A percentile compares a stretch with the other conserved stretches of the same genome.
These are phyloP conservation scores for Sarcophaga rosellei DNA, from an alignment of 2,888 invertebrate species.

Conservation along the genomic window DNA sequence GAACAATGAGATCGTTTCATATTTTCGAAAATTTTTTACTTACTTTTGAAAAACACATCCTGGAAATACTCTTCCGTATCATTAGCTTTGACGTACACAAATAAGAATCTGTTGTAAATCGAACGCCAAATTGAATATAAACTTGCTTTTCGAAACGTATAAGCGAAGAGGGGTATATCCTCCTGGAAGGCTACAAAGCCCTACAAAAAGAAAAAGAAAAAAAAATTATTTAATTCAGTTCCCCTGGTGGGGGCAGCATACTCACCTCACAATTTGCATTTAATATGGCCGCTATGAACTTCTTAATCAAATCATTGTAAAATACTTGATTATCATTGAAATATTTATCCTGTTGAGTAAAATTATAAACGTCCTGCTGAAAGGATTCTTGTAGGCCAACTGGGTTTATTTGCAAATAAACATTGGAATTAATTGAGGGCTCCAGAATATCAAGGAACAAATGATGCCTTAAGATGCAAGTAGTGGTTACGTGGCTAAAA, in stretches of 20 bases:
- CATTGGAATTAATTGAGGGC: constrained; percentile 31
- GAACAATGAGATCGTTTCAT: too few species aligned
- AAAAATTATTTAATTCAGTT: not conserved
- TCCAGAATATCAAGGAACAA: constrained; percentile 52
- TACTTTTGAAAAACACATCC: constrained; percentile 73
- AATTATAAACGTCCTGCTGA: constrained; percentile 64
- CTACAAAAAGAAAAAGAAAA: constrained; percentile 29
- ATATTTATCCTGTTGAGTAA: constrained; percentile 40
- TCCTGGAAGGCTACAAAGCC: constrained; percentile 76
- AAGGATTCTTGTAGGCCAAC: constrained; percentile 50
- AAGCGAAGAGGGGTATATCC: constrained; percentile 74
- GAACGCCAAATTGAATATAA: constrained; percentile 75
- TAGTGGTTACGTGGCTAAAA: constrained; percentile 63
- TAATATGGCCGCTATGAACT: constrained; percentile 65
- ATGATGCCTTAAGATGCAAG: constrained; percentile 66
- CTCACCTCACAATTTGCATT: constrained; percentile 68
- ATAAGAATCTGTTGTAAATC: constrained; percentile 72
- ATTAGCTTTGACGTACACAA: constrained; percentile 72
- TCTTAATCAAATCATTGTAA: constrained; percentile 61
- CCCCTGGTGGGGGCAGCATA: not conserved
- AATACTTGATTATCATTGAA: constrained; percentile 32
- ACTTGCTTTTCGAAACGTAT: constrained; percentile 73
- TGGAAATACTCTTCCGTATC: constrained; percentile 64
- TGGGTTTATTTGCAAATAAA: constrained; percentile 60
- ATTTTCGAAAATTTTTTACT: not conserved